These are phyloP conservation scores for Phortica magna DNA, from an alignment of 2,888 invertebrate species.

Conservation along the genomic window DNA sequence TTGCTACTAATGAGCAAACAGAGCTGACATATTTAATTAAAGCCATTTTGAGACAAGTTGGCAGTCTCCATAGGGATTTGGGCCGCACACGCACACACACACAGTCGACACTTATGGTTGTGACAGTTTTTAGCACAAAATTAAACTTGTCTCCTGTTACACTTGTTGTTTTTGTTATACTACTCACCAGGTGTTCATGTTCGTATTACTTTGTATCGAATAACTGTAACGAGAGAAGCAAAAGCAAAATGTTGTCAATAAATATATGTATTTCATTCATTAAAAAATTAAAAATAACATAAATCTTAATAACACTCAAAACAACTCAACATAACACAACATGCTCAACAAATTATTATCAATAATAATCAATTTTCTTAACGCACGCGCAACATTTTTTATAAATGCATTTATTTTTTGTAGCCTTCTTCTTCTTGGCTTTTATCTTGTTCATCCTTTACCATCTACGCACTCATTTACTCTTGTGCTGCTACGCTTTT, in stretches of 20 bases:
- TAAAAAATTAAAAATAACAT: not conserved
- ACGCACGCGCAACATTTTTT: constrained; percentile 14
- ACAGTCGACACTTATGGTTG: not conserved
- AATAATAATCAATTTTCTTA: constrained; percentile 45
- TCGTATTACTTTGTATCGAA: not conserved
- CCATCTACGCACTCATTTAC: not conserved
- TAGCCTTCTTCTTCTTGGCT: not conserved
- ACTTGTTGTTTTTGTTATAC: not conserved
- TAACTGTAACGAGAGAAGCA: not conserved
- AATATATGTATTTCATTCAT: not conserved
- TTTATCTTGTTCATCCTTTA: not conserved
- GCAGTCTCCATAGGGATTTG: constrained; percentile 7
- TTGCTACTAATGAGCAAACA: constrained; percentile 62
- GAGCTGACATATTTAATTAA: constrained; percentile 18
- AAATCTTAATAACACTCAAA: constrained; percentile 41
- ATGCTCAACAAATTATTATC: constrained; percentile 37
- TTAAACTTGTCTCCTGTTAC: too few relatives aligned
- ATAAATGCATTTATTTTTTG: constrained; percentile 19
- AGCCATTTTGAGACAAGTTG: not conserved
- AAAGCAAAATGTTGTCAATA: not conserved
- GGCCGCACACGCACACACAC: not conserved
- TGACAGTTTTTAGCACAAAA: not conserved
- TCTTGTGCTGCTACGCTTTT: not conserved
- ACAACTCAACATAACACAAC: constrained; percentile 34
- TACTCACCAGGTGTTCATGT: constrained; percentile 29